Percentiles rank a stretch among this genome's conserved stretches.
These are phyloP conservation scores for Pectinophora gossypiella DNA, from an alignment of 1,140 invertebrate species.

Conservation along the genomic window DNA sequence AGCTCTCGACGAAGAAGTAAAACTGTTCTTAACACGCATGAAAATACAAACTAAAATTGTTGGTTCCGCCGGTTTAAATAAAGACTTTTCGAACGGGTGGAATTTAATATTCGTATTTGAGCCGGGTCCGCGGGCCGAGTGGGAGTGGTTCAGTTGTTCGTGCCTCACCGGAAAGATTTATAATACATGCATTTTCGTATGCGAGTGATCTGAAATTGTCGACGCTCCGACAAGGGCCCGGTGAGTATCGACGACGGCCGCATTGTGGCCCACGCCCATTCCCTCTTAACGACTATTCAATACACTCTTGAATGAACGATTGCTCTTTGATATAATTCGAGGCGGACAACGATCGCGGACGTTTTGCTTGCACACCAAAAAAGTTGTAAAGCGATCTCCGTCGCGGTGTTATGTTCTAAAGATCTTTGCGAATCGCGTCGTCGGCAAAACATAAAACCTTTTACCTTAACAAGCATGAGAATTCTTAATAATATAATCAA, in stretches of 20 bases:
- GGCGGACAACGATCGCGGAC: slow-evolving; percentile 51
- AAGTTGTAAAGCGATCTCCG: slow-evolving; percentile 62
- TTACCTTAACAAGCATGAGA: slow-evolving; percentile 14
- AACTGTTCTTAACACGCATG: slow-evolving; percentile 36
- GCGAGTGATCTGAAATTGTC: slow-evolving; percentile 71
- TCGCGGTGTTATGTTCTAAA: slow-evolving; percentile 31
- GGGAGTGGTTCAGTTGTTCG: slow-evolving; percentile 66
- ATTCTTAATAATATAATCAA: slow-evolving; percentile 12
- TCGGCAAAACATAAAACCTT: slow-evolving; percentile 34
- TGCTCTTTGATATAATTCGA: slow-evolving; percentile 69
- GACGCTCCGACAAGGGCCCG: slow-evolving; percentile 31
- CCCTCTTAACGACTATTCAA: slow-evolving; percentile 68
- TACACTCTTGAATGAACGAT: slow-evolving; percentile 66
- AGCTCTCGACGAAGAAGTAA: slow-evolving; percentile 14
- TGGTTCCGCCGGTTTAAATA: slow-evolving; percentile 46
- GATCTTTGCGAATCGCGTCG: slow-evolving; percentile 23
- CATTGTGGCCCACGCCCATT: slow-evolving; percentile 65
- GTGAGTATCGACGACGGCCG: slow-evolving; percentile 26
- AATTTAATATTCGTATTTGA: slow-evolving; percentile 73
- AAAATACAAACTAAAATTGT: slow-evolving; percentile 57
- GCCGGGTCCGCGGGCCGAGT: slow-evolving; percentile 52
- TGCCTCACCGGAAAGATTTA: slow-evolving; percentile 72
- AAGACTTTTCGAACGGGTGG: slow-evolving; percentile 62
- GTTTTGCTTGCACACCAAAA: slow-evolving; percentile 49
- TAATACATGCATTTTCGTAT: slow-evolving; percentile 71